These are phyloP conservation scores for Synaphobranchus kaupii DNA, from an alignment of 2,797 vertebrate genomes.

Conservation along the genomic window DNA sequence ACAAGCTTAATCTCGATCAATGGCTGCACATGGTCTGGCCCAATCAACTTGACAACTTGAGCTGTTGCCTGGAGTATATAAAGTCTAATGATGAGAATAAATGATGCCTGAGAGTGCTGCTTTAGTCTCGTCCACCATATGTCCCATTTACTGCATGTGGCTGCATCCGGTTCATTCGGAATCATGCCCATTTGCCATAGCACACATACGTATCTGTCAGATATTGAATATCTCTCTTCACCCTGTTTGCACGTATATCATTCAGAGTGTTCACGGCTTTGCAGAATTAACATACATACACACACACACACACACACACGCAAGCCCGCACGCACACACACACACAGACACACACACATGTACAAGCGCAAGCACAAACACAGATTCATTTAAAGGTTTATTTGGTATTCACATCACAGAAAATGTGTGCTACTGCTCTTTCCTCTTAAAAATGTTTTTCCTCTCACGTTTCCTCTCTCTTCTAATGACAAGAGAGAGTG, in stretches of 20 bases:
- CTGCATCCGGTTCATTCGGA: conserved; percentile 37
- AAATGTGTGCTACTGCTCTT: conserved; percentile 9
- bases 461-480: too few species aligned
- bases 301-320: conserved; percentile 16
- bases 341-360: conserved; percentile 24
- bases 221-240: conserved; percentile 26
- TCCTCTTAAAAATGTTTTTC: conserved; percentile 16
- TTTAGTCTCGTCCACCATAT: conserved; percentile 17
- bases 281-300: not conserved
- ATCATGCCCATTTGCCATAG: conserved; percentile 37
- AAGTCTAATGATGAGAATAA: conserved; percentile 31
- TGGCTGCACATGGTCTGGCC: conserved; percentile 10
- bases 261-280: conserved; percentile 4
- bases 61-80: conserved; percentile 25
- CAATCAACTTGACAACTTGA: conserved; percentile 22
- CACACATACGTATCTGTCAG: conserved; percentile 40
- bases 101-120: not conserved
- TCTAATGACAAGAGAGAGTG: not conserved
- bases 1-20: not conserved
- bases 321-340: not conserved
- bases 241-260: conserved; percentile 33
- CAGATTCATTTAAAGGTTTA: conserved; percentile 16
- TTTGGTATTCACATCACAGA: conserved; percentile 10
- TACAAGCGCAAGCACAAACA: conserved; percentile 23
- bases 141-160: conserved; percentile 35